phyloP scores from a whole-genome alignment of 2,888 invertebrate species.

The Erpobdella octoculata region DNA sequence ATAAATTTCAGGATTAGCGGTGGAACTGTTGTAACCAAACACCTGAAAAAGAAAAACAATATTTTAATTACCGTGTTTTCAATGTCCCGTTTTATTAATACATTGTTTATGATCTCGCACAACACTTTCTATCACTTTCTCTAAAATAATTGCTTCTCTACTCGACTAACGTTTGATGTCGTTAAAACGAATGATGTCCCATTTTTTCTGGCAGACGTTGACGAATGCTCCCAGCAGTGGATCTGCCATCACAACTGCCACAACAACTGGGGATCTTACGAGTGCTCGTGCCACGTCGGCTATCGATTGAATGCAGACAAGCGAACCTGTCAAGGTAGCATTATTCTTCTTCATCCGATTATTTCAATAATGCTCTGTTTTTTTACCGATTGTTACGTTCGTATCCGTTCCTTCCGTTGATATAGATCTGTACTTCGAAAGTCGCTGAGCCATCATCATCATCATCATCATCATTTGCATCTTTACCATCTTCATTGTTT shows the following conservation, averaged over 20 bases:
- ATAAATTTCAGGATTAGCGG: no score
- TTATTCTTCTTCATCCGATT: background rate
- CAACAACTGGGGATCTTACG: constrained; percentile 81
- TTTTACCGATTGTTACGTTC: background rate
- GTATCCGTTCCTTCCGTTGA: background rate
- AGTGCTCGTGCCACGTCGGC: constrained; percentile 77
- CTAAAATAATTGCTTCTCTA: background rate
- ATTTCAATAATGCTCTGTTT: background rate
- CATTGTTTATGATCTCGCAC: no score
- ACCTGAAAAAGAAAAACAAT: no score
- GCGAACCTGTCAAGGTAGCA: constrained; percentile 55
- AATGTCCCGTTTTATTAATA: no score
- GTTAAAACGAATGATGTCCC: background rate
- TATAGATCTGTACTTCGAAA: no score
- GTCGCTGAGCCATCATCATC: background rate
- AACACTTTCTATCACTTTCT: background rate
- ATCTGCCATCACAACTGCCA: constrained; percentile 79
- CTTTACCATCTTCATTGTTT: constrained; percentile 1
- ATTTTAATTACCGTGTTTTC: no score
- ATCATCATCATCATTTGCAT: constrained; percentile 12
- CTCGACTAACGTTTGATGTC: no score
- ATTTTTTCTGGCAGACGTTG: constrained; percentile 56
- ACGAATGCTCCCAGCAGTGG: constrained; percentile 60
- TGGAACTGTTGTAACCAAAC: no score
- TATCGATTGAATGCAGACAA: constrained; percentile 70